These are phyloP conservation scores for Amblyraja radiata DNA, from an alignment of 2,797 vertebrate genomes.

Conservation along the genomic window DNA sequence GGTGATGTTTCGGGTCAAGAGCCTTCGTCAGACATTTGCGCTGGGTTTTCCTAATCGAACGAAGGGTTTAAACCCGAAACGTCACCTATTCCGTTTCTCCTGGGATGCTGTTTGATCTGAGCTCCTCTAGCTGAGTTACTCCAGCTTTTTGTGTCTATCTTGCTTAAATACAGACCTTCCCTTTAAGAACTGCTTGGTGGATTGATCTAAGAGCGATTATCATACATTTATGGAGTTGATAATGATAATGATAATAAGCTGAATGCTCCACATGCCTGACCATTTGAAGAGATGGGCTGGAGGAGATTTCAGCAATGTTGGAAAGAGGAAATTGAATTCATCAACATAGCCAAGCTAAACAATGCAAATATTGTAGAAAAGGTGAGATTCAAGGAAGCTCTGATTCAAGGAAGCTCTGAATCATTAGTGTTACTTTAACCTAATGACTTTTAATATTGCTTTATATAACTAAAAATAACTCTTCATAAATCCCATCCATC, in stretches of 20 bases:
- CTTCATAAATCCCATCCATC: background rate
- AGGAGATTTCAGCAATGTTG: background rate
- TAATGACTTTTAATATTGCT: background rate
- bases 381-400: background rate
- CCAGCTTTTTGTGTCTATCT: too few species aligned
- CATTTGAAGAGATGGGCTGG: background rate
- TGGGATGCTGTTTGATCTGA: too few species aligned
- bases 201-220: background rate
- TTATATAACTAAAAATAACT: conserved; percentile 1
- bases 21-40: too few species aligned
- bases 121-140: too few species aligned
- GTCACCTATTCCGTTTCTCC: too few species aligned
- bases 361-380: background rate
- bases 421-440: background rate
- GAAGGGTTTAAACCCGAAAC: too few species aligned
- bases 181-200: background rate
- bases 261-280: background rate
- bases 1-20: too few species aligned
- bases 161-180: background rate
- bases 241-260: background rate
- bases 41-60: too few species aligned
- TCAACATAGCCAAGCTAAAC: background rate
- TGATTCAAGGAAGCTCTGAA: background rate
- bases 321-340: background rate
- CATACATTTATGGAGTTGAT: background rate